A percentile compares a stretch with the other conserved stretches of the same genome.
phyloP scores from a whole-genome alignment of 2,113 vertebrate species.

The Mobula hypostoma region DNA sequence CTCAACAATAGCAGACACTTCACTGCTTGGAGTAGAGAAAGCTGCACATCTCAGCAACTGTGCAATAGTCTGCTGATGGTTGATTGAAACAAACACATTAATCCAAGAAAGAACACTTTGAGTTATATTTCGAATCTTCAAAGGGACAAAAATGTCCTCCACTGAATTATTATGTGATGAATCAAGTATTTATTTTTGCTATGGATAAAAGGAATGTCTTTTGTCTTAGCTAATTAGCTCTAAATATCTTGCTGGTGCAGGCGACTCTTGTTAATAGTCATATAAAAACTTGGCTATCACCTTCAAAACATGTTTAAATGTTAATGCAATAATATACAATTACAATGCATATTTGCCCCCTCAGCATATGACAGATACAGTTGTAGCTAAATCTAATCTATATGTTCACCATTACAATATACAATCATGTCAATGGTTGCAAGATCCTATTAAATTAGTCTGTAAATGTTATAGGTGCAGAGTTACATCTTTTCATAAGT shows the following conservation, averaged over 20 bases:
- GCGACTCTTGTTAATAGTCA: not conserved
- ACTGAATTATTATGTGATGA: not conserved
- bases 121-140: not conserved
- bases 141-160: not conserved
- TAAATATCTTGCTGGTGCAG: not conserved
- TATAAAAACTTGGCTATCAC: not conserved
- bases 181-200: not conserved
- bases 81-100: not conserved
- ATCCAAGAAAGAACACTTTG: not conserved
- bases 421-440: not conserved
- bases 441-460: not conserved
- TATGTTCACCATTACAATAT: not conserved
- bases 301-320: constrained; percentile 21
- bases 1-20: not conserved
- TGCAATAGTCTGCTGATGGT: not conserved
- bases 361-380: not conserved
- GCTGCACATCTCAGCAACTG: not conserved
- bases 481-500: not conserved
- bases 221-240: not conserved
- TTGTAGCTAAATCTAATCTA: not conserved
- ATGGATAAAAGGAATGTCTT: not conserved
- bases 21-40: not conserved
- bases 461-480: not conserved
- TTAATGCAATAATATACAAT: constrained; percentile 6
- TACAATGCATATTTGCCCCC: constrained; percentile 14